Base-by-base conservation (phyloP, 1,140 invertebrate species). In the Choristoneura fumiferana region DNA sequence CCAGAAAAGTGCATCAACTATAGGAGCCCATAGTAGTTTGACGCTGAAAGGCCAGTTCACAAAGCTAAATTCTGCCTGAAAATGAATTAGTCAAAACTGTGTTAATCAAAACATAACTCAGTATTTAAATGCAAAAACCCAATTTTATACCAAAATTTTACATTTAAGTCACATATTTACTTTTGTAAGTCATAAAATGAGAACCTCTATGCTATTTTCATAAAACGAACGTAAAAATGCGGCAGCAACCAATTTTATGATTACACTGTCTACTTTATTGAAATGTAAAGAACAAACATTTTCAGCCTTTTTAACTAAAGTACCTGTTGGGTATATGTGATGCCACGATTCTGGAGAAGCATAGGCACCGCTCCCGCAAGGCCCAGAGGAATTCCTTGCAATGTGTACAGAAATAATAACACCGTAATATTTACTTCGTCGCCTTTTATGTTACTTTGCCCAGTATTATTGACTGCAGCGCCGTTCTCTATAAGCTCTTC, bases 31-130 rank as follows among this genome's bases (percentile, higher is more conserved):
- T 39, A 99, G 78, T 18, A 99, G 87, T 90, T 99, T 99, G 12
- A 99, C 90, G 84, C 96, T 98, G 79, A 99, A 99, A 0, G 99
- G 99, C 98, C 98, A 99, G 70, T 94, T 94, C 0, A 97, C 97
- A 79, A 99, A 98, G 90, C 97, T 99, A 82, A 99, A 99, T 80
- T 98, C 93, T n/a, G 98, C 98, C 94, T 99, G 93, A 58, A 92
- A 92, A 76, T 33, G 40, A 59, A 56, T 43, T 15, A 37, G 10
- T 45, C 49, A 35, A n/a, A 29, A 40, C 8, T 39, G 5, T 55
- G 13, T 2, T 4, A 61, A 58, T 33, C 58, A 33, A 13, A 60
- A 56, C 17, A 38, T 18, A 8, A 56, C 4, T 36, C 14, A 40
- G 22, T 29, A 29, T 3, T 2, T 29, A 29, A 29, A 29, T 29